Evolutionary conservation across 2,797 vertebrate species (phyloP).

Genomic region (Tarsius wallacei): DNA sequence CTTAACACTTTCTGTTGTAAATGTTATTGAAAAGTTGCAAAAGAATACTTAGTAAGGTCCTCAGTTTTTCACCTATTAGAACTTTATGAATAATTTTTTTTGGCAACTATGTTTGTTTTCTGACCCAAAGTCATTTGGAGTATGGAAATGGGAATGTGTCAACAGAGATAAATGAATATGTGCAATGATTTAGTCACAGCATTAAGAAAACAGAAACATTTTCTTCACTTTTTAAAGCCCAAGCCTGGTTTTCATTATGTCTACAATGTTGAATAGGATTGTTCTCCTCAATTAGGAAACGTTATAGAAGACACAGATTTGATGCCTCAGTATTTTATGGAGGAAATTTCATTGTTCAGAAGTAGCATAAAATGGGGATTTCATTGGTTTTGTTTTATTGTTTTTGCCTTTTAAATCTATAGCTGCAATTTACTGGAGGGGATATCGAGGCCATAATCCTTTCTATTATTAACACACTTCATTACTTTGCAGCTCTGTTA

Average conservation of each 20-base stretch:
- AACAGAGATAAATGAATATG: constrained; percentile 20
- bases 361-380: neutral
- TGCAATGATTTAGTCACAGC: constrained; percentile 24
- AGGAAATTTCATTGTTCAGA: constrained; percentile 47
- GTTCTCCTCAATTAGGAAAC: constrained; percentile 40
- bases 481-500: neutral
- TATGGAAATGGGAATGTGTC: neutral
- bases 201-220: neutral
- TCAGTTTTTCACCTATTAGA: neutral
- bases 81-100: neutral
- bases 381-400: neutral
- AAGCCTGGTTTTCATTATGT: neutral
- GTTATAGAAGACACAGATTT: neutral
- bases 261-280: constrained; percentile 15
- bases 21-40: neutral
- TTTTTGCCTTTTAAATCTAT: constrained; percentile 30
- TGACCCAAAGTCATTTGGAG: constrained; percentile 9
- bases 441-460: neutral
- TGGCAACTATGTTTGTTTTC: constrained; percentile 34
- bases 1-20: constrained; percentile 11
- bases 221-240: neutral
- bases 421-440: neutral
- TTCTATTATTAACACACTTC: neutral
- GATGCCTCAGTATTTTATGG: constrained; percentile 33
- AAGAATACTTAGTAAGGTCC: neutral